Base-by-base conservation (phyloP, 2,888 invertebrate genomes). In the Eupelmus urozonus region DNA sequence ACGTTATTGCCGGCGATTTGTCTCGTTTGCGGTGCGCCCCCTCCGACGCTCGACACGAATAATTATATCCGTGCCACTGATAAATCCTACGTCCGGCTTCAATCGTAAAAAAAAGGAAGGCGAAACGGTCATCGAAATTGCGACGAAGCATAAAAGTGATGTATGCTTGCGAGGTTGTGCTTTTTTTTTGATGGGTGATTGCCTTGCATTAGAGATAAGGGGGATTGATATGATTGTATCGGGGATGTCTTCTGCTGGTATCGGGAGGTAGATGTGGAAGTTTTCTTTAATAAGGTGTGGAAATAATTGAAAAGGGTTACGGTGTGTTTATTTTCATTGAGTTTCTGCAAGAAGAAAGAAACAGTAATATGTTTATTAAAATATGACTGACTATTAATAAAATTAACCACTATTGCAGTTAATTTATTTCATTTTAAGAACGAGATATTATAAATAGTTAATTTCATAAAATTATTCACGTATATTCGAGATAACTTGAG, bases 1-100 rank as follows among this genome's bases (percentile, higher is more conserved):
- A 83, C 83, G 83, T 85, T 85, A 85, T 85, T 83, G 83, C 83
- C 82, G 78, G 72, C 82, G 81, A 86, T 86, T 86, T 85, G 83
- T 85, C 83, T 82, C 78, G 73, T 81, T 82, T 79, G 69, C 55
- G 34, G 51, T 45, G 2, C 23, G 70, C 49, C 70, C 66, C 70
- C 67, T 57, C 18, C 25, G 51, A 63, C 63, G n/a, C 67, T 66
- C 57, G 53, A 73, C 25, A 70, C 78, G 65, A 77, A 81, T 80
- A 82, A 82, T 81, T 81, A 79, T 69, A 81, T 83, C 42, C 76
- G 62, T 80, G 70, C 72, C 70, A 16, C 65, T 3, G 79, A 82
- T 83, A 82, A 83, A 83, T 84, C 76, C 73, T 76, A 40, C 75
- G 66, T 63, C 60, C 66, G 16, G 71, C 81, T 79, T 72, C 78